Conservation (phyloP, 2,797 vertebrate genomes). For the Hylomyscus alleni region DNA sequence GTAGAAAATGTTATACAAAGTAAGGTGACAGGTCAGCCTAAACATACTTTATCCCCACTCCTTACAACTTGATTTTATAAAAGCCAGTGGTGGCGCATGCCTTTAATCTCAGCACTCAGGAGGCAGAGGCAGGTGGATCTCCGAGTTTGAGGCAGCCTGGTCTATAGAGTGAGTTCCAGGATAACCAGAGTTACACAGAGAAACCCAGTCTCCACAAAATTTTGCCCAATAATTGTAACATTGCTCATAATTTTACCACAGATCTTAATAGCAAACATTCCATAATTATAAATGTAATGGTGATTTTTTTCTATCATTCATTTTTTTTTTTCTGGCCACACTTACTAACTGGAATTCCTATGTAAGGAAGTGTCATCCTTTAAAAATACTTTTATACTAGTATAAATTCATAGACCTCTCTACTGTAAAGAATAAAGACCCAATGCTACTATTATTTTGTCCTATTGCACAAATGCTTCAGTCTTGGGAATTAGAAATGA, state of each 20-base stretch:
- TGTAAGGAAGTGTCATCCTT: not conserved
- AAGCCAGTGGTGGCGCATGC: not conserved
- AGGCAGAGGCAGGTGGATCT: not conserved
- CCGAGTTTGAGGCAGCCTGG: not conserved
- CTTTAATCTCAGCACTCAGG: not conserved
- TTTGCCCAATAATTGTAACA: not conserved
- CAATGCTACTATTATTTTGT: not conserved
- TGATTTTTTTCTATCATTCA: not conserved
- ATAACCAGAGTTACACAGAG: not conserved
- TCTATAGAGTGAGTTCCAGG: not conserved
- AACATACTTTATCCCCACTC: not conserved
- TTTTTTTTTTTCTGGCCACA: not conserved
- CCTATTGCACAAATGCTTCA: not conserved
- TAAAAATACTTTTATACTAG: not conserved
- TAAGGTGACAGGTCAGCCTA: not conserved
- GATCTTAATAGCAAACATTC: not conserved
- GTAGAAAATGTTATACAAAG: not conserved
- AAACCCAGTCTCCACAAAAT: not conserved
- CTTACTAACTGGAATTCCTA: not conserved
- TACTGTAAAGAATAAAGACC: not conserved
- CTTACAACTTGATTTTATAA: not conserved
- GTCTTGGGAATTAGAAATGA: not conserved
- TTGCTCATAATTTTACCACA: not conserved
- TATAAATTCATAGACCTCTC: not conserved
- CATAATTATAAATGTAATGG: not conserved